Base-by-base conservation (phyloP, 2,888 invertebrate genomes). In the Lycia hirtaria region DNA sequence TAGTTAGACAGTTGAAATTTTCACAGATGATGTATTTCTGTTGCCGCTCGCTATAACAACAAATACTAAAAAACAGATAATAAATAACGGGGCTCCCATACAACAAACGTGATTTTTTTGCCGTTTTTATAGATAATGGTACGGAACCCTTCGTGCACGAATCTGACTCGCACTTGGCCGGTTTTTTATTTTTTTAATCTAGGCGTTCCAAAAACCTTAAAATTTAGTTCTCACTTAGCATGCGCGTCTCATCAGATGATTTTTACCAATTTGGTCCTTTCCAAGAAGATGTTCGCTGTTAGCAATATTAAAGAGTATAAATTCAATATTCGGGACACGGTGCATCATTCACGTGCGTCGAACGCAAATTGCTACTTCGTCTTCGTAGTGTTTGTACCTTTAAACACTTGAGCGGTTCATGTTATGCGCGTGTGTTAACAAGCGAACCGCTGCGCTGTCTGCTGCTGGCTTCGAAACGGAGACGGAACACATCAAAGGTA, bases 281-380 rank as follows among this genome's bases (percentile, higher is more conserved):
- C 81, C 71, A 64, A 79, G 83, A 84, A 87, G 72, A 77, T 73
- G 82, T 80, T 78, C 62, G 71, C 71, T 64, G 69, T 58, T 61
- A 52, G 62, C 80, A 80, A 83, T 78, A 78, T 72, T 73, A 76
- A 81, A 73, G 63, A 71, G 68, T 65, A 72, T 73, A 74, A 78
- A 43, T 81, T 68, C 64, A 63, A 70, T 76, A 81, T 78, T 79
- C 78, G 62, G 68, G 70, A 67, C 81, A 71, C 74, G 75, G 73
- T 76, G 74, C 75, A 71, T 72, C 68, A 67, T 60, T 71, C 76
- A 77, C 85, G 87, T 87, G 87, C 76, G 67, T 65, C 63, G 87
- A 85, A 84, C 80, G 67, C 81, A 81, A 87, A 89, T 87, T 80
- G 78, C 72, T 81, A 76, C 77, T 80, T 76, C 76, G 81, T 83